Conservation (phyloP, 2,113 vertebrate genomes). For the Ia io region DNA sequence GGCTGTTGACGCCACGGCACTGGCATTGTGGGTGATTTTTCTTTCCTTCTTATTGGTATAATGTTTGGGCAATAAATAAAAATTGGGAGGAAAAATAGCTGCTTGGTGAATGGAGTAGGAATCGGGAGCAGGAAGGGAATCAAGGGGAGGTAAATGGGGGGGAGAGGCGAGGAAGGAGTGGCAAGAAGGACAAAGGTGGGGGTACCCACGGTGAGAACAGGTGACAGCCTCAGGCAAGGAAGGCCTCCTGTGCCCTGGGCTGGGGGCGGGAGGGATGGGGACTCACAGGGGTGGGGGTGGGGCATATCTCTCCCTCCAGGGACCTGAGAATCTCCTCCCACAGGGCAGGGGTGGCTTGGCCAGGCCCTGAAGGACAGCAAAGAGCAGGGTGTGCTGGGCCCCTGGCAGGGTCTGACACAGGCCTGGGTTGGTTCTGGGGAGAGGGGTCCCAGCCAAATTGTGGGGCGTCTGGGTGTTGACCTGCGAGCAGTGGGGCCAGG, state of each 20-base stretch:
- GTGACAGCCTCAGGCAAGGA: background rate
- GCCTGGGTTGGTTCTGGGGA: background rate
- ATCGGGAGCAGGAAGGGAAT: background rate
- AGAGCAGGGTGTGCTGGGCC: background rate
- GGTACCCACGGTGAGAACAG: background rate
- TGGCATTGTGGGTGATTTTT: conserved; percentile 52
- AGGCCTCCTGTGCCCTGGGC: background rate
- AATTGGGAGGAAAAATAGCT: conserved; percentile 58
- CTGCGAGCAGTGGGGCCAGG: background rate
- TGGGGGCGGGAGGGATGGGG: background rate
- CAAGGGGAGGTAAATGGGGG: background rate
- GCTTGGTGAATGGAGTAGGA: conserved; percentile 52
- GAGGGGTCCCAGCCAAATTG: background rate
- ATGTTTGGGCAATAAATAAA: conserved; percentile 73
- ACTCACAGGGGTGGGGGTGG: background rate
- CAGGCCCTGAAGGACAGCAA: background rate
- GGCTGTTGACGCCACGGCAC: conserved; percentile 50
- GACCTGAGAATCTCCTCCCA: background rate
- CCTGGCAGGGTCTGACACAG: background rate
- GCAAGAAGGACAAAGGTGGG: background rate
- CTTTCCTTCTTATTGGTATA: conserved; percentile 58
- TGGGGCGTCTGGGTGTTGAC: background rate
- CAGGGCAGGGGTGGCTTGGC: background rate
- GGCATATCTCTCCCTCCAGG: background rate
- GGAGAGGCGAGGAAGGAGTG: background rate